Evolutionary conservation across 2,888 invertebrate genomes (phyloP), one percentile per base, ranked within the genome.

Genomic region (Geotrupes spiniger): DNA sequence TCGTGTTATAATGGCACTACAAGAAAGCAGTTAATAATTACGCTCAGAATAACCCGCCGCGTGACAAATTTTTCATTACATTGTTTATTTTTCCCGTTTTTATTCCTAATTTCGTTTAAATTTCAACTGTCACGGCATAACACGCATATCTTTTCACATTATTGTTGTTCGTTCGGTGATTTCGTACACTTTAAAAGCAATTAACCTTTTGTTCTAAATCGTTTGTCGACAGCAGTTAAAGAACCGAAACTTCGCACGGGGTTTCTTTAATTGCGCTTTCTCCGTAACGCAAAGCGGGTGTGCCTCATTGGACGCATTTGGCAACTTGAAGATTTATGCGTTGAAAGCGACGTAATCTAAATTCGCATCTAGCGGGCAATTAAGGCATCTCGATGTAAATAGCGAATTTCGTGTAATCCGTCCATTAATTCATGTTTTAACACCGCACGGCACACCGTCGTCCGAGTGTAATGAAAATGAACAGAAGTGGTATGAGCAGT

Each of bases 401-500:
- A 43, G 43, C 36, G 26, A 43, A 43, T 43, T 31, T 36, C 43
- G 33, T 33, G 43, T 33, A 36, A 33, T 12, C 14, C 21, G 21
- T 33, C 36, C 33, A 36, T 36, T 43, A 43, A 43, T 43, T 33
- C 15, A 26, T 31, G 43, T 43, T 21, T 21, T 43, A 43, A 43
- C 43, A 25, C 17, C 16, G 28, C 38, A 26, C 31, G 11, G 46
- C 40, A 28, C 12, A 36, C 21, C 36, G 26, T n/a, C n/a, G n/a
- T 15, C 33, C 29, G 27, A 28, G 14, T 15, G 43, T 52, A 47
- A 49, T 41, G 37, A 54, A 54, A 49, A 50, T 43, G 47, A 43
- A 45, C 42, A 36, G 37, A 40, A 49, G 48, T 41, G 54, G 57
- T 57, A 51, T 15, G 58, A 53, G 60, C 56, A 58, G 63, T 64